Conservation (phyloP, 2,888 invertebrate genomes). For the Laothoe populi region DNA sequence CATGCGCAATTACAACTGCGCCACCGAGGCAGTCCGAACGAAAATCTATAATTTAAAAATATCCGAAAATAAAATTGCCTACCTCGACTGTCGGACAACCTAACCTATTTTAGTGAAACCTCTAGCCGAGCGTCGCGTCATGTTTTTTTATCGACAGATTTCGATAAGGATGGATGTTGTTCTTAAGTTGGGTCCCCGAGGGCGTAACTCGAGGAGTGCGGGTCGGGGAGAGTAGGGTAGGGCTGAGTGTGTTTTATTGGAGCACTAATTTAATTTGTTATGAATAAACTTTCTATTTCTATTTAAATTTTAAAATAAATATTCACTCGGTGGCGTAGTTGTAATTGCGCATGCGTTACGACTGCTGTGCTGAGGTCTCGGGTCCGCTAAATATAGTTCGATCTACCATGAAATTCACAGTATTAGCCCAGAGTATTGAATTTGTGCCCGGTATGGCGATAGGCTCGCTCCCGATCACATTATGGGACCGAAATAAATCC, state of each 20-base stretch:
- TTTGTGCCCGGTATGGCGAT: too few species aligned
- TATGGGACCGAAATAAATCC: too few species aligned
- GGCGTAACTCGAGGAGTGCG: conserved; percentile 20
- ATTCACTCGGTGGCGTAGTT: too few species aligned
- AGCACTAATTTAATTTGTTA: conserved; percentile 22
- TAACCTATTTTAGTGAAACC: conserved; percentile 41
- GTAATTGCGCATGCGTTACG: too few species aligned
- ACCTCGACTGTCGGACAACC: conserved; percentile 35
- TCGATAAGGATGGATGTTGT: conserved; percentile 55
- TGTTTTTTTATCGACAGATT: conserved; percentile 54
- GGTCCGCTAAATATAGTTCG: too few species aligned
- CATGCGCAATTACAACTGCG: too few species aligned
- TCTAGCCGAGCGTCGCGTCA: conserved; percentile 43
- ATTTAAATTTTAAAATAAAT: not conserved
- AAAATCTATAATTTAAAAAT: not conserved
- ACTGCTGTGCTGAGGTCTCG: too few species aligned
- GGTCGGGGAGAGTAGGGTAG: conserved; percentile 8
- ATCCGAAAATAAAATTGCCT: conserved; percentile 29
- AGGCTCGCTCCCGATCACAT: too few species aligned
- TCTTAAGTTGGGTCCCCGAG: conserved; percentile 40
- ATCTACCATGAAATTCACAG: too few species aligned
- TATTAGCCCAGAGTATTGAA: too few species aligned
- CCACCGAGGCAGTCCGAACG: too few species aligned
- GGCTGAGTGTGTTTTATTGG: conserved; percentile 4
- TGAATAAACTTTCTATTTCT: conserved; percentile 17